Evolutionary conservation across 2,797 vertebrate species (phyloP).

Genomic region (Neoniphon sammara): DNA sequence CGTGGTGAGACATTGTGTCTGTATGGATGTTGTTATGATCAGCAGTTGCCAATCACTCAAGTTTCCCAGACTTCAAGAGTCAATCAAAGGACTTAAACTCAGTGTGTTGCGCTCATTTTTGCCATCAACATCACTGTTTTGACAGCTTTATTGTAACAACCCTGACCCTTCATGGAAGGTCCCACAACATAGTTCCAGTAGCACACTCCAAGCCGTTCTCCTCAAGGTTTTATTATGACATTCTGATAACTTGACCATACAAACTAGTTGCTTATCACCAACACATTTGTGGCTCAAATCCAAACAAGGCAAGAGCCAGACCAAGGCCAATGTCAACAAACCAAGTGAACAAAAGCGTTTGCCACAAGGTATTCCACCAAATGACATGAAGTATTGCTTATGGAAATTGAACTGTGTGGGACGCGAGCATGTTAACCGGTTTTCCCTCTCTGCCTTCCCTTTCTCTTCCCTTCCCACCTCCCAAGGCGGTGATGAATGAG

Average conservation of each 20-base stretch:
- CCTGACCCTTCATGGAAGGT: neutral
- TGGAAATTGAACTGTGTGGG: neutral
- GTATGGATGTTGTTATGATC: conserved; percentile 24
- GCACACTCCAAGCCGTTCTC: conserved; percentile 25
- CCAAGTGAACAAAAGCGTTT: too few relatives aligned
- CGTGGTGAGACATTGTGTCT: conserved; percentile 77
- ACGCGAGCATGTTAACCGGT: neutral
- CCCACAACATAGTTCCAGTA: neutral
- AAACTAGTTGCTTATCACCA: conserved; percentile 8
- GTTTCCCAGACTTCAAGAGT: neutral
- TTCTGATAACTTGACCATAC: conserved; percentile 6
- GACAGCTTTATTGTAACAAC: neutral
- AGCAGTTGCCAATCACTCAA: neutral
- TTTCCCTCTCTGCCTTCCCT: neutral
- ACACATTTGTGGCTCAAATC: neutral
- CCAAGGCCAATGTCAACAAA: conserved; percentile 4
- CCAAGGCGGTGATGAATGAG: conserved; percentile 83
- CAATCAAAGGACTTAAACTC: neutral
- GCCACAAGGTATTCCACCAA: neutral
- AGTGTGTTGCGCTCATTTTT: neutral
- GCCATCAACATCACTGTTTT: neutral
- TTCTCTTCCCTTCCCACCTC: conserved; percentile 3
- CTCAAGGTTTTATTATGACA: conserved; percentile 27
- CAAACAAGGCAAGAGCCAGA: neutral
- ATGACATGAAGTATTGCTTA: neutral